Evolutionary conservation across 2,888 invertebrate genomes (phyloP), one percentile per base, ranked within the genome.

Genomic region (Drosophila quinaria): DNA sequence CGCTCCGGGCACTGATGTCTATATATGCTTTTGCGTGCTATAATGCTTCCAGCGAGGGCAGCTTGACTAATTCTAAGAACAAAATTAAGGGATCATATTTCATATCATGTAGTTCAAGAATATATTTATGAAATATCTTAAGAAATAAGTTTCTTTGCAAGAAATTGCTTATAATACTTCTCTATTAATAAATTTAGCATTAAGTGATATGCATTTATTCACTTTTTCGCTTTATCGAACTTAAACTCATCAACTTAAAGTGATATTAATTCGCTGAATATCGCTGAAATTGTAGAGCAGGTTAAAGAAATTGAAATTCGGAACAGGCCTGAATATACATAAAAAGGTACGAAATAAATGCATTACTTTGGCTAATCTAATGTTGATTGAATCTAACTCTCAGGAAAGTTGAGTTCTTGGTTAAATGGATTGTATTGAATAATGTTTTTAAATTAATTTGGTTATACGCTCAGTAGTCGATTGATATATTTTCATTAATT

Each of bases 1-100:
- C 66, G 60, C 68, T 52, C n/a, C 61, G 35, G 56, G 61, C 64
- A 47, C 19, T 35, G 33, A 52, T 55, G 41, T 37, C 15, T 50
- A 35, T 37, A 37, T 41, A 44, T 50, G 54, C 55, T 2, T 25
- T 5, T 25, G 19, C 13, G 39, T 22, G 15, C 25, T 42, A 11
- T 9, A 33, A 49, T 15, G 11, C 25, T 44, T 44, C 25, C 46
- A 35, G 47, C 58, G 66, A 76, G 74, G 49, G 59, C 13, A 13
- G 37, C 22, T 47, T 29, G 10, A 13, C 15, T n/a, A 19, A 13
- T 17, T 39, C 13, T 10, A 5, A 4, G 4, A 19, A 31, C 25
- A 25, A 19, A 25, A 11, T 6, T 0, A 2, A 13, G 5, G 15
- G 15, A 39, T 9, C 4, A 33, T 11, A 11, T 11, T 11, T 33